Base-by-base conservation (phyloP, 2,888 invertebrate species). In the Heterodera filipjevi region DNA sequence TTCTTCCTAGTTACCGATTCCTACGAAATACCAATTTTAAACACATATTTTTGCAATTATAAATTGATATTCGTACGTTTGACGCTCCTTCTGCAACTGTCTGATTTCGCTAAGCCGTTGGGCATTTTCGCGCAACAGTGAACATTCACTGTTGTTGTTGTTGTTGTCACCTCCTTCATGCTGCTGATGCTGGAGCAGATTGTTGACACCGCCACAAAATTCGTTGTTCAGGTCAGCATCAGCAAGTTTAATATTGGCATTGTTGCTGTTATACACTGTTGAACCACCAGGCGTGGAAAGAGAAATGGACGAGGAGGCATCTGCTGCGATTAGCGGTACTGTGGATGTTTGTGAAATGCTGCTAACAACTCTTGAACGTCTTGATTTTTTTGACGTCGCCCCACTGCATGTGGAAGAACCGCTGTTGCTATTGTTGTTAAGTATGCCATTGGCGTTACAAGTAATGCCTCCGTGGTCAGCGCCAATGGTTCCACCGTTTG, bases 21-120 rank as follows among this genome's bases (percentile, higher is more conserved):
- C n/a, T n/a, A n/a, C n/a, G 12, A 5, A 22, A 22, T 22, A 53
- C 16, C 22, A 22, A 22, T 49, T 2, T 71, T 1, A 44, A 72
- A n/a, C n/a, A n/a, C n/a, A n/a, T n/a, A n/a, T n/a, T n/a, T n/a
- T n/a, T 32, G 39, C 2, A 71, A 12, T 16, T 32, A 22, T 72
- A 35, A 14, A 14, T 30, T 5, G 30, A 32, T 19, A 46, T 19
- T n/a, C 82, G 32, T 64, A 82, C 81, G 73, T 82, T 77, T 83
- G 81, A n/a, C 81, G 76, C 71, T 81, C 82, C 39, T 76, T 79
- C 39, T 59, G 30, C 30, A 81, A n/a, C 19, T 82, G 81, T 59
- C 76, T 72, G 16, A 77, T 32, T 49, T 80, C 80, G 46, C 35
- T 64, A 12, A 59, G 66, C n/a, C 35, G 66, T 46, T 53, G 66